A percentile compares a stretch with the other conserved stretches of the same genome.
Conservation (phyloP, 1,140 invertebrate genomes). For the Micrasema longulum region DNA sequence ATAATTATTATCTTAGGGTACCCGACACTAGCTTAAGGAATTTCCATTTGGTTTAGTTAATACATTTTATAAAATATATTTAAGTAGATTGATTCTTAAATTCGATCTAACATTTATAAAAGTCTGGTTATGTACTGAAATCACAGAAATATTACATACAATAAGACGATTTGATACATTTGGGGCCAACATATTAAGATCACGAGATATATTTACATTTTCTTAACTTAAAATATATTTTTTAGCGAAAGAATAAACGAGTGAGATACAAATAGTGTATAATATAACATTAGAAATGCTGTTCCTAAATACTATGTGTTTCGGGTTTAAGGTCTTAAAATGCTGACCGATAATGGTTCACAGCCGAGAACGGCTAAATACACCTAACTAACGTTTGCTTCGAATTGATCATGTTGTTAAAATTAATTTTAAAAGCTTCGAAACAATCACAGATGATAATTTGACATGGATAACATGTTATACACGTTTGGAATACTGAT, state of each 20-base stretch:
- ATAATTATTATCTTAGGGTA: slow-evolving; percentile 37
- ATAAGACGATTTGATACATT: slow-evolving; percentile 16
- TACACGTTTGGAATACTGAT: slow-evolving; percentile 19
- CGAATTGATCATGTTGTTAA: no score
- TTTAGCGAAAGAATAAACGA: slow-evolving; percentile 8
- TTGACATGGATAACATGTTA: slow-evolving; percentile 11
- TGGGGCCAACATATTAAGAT: slow-evolving; percentile 9
- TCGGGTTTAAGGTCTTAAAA: slow-evolving; percentile 1
- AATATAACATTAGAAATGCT: slow-evolving; percentile 4
- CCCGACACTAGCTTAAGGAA: slow-evolving; percentile 25
- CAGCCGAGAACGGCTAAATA: no score
- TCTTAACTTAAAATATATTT: neutral
- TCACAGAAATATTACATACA: slow-evolving; percentile 41
- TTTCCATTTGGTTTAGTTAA: slow-evolving; percentile 37
- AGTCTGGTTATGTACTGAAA: slow-evolving; percentile 36
- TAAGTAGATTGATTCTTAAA: slow-evolving; percentile 30
- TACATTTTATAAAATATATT: slow-evolving; percentile 36
- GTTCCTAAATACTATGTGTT: slow-evolving; percentile 3
- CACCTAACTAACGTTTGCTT: no score
- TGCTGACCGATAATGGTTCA: slow-evolving; percentile 12
- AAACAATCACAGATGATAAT: slow-evolving; percentile 11
- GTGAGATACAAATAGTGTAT: neutral
- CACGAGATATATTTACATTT: neutral
- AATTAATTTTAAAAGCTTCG: no score
- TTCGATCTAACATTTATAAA: slow-evolving; percentile 9